Conservation (phyloP, 2,888 invertebrate genomes). For the Agrotis exclamationis region DNA sequence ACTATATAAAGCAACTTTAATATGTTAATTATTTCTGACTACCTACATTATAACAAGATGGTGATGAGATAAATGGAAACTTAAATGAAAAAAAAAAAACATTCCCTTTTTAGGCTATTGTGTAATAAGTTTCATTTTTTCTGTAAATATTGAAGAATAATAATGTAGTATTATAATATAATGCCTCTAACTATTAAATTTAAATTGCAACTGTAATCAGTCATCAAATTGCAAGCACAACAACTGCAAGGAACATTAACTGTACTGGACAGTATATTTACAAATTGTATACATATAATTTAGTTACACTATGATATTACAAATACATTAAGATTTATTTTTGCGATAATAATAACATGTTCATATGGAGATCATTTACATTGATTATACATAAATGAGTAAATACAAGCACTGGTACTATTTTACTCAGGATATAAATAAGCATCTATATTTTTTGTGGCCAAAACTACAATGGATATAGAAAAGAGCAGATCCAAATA, state of each 20-base stretch:
- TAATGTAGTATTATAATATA: too few relatives aligned
- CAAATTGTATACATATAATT: background rate
- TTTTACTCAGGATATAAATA: slow-evolving; percentile 2
- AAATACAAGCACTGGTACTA: slow-evolving; percentile 45
- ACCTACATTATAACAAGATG: background rate
- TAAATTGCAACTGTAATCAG: slow-evolving; percentile 4
- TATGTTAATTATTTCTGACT: background rate
- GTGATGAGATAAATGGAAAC: background rate
- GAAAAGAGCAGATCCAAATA: background rate
- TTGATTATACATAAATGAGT: slow-evolving; percentile 22
- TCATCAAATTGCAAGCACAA: background rate
- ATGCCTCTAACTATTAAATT: background rate
- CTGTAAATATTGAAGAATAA: background rate
- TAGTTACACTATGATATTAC: background rate
- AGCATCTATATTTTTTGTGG: background rate
- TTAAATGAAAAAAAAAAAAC: background rate
- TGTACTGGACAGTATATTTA: background rate
- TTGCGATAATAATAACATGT: slow-evolving; percentile 2
- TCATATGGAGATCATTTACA: slow-evolving; percentile 12
- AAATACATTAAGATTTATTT: background rate
- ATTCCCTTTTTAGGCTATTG: background rate
- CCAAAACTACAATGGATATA: background rate
- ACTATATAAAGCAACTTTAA: background rate
- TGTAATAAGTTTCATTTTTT: background rate
- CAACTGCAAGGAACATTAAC: background rate